Evolutionary conservation across 2,797 vertebrate species (phyloP).

Genomic region (Vireo griseus): DNA sequence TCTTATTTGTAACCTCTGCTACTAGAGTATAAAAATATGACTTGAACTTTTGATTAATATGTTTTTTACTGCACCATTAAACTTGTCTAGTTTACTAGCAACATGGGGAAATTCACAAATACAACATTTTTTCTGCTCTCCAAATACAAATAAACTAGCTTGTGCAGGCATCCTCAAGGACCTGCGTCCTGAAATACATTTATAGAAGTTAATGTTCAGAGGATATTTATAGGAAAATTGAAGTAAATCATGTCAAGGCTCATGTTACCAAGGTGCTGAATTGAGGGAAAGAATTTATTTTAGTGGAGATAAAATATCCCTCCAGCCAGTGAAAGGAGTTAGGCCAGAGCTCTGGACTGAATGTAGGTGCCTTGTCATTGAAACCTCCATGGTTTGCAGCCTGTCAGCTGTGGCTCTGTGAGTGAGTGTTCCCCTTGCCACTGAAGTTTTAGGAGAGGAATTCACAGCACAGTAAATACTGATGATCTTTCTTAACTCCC

Average conservation of each 20-base stretch:
- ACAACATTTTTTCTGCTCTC: not conserved
- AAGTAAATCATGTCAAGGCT: not conserved
- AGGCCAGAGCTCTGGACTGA: not conserved
- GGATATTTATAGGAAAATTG: not conserved
- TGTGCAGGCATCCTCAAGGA: constrained; percentile 12
- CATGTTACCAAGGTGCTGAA: not conserved
- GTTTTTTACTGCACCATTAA: constrained; percentile 37
- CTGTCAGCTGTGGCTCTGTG: not conserved
- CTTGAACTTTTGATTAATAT: constrained; percentile 41
- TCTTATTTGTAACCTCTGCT: not conserved
- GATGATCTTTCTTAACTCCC: not conserved
- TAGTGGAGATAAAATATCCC: not conserved
- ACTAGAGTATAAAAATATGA: not conserved
- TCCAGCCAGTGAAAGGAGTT: not conserved
- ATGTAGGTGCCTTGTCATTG: not conserved
- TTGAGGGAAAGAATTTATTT: not conserved
- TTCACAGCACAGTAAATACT: not conserved
- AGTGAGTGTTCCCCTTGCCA: not conserved
- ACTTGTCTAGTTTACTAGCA: constrained; percentile 20
- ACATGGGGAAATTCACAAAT: constrained; percentile 18
- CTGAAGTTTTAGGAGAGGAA: not conserved
- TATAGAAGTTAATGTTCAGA: constrained; percentile 7
- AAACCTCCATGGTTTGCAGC: not conserved
- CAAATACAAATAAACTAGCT: constrained; percentile 17
- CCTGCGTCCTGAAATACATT: not conserved